Percentiles rank a stretch among this genome's conserved stretches.
Conservation (phyloP, 2,797 vertebrate genomes). For the Odontamblyopus lacepedii region DNA sequence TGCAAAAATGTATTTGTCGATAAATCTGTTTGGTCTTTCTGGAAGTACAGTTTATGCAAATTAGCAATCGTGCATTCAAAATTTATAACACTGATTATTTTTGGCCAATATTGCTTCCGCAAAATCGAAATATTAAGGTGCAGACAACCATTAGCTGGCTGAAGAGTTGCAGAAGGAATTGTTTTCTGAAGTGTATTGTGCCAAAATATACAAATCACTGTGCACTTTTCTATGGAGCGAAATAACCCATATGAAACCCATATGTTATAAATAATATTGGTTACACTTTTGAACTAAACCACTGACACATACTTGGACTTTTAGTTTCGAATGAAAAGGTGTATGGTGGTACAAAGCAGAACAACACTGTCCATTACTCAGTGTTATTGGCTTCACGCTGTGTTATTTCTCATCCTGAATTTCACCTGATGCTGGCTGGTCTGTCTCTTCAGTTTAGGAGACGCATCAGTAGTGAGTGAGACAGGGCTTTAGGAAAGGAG, state of each 20-base stretch:
- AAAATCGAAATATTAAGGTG: neutral
- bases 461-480: conserved; percentile 27
- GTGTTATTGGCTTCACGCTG: conserved; percentile 20
- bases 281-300: neutral
- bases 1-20: too few relatives aligned
- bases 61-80: too few relatives aligned
- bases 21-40: too few relatives aligned
- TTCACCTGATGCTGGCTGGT: conserved; percentile 53
- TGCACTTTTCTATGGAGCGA: neutral
- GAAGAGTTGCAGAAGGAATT: neutral
- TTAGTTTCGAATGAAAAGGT: neutral
- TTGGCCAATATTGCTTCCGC: conserved; percentile 8
- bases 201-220: neutral
- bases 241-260: neutral
- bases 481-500: conserved; percentile 37
- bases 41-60: too few relatives aligned
- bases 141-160: neutral
- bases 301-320: neutral
- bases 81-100: too few relatives aligned
- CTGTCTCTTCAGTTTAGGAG: conserved; percentile 54
- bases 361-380: conserved; percentile 22
- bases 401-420: conserved; percentile 35
- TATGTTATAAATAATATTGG: neutral
- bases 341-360: conserved; percentile 1
- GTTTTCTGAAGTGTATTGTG: neutral